These are phyloP conservation scores for Chanos chanos DNA, from an alignment of 2,797 vertebrate genomes.

Conservation along the genomic window DNA sequence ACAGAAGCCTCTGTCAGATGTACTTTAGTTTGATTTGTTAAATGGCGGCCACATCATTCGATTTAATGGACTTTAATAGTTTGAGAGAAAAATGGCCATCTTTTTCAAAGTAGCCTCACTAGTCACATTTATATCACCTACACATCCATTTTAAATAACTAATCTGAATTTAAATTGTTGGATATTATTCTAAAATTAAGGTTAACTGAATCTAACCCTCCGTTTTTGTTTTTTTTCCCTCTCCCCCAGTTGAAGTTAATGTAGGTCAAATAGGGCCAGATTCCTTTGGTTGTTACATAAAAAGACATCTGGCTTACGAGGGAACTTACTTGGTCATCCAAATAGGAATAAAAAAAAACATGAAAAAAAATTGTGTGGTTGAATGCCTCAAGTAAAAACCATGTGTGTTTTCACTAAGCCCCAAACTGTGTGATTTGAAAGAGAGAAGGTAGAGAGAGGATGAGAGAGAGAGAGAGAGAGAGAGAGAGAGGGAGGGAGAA, in stretches of 20 bases:
- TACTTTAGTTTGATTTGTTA: conserved; percentile 20
- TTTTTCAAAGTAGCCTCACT: too few species aligned
- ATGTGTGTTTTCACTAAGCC: conserved; percentile 58
- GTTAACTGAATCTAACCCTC: too few species aligned
- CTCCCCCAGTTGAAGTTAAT: conserved; percentile 45
- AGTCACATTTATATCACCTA: too few species aligned
- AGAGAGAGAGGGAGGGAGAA: conserved; percentile 1
- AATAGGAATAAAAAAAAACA: conserved; percentile 58
- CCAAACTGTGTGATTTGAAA: conserved; percentile 25
- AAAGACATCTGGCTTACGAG: conserved; percentile 64
- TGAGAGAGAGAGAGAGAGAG: conserved; percentile 10
- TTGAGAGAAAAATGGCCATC: too few species aligned
- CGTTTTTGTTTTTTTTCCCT: conserved; percentile 33
- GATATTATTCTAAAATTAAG: too few species aligned
- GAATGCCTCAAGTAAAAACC: conserved; percentile 64
- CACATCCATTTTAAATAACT: too few species aligned
- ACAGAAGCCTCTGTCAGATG: not conserved
- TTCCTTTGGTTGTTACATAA: conserved; percentile 52
- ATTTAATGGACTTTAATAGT: too few species aligned
- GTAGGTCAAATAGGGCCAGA: conserved; percentile 54
- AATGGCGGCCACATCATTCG: too few species aligned
- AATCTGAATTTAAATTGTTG: too few species aligned
- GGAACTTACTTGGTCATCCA: conserved; percentile 53
- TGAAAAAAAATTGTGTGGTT: conserved; percentile 55
- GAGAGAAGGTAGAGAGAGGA: not conserved